A percentile compares a stretch with the other conserved stretches of the same genome.
phyloP scores from a whole-genome alignment of 2,113 vertebrate species.

The Isurus oxyrinchus region DNA sequence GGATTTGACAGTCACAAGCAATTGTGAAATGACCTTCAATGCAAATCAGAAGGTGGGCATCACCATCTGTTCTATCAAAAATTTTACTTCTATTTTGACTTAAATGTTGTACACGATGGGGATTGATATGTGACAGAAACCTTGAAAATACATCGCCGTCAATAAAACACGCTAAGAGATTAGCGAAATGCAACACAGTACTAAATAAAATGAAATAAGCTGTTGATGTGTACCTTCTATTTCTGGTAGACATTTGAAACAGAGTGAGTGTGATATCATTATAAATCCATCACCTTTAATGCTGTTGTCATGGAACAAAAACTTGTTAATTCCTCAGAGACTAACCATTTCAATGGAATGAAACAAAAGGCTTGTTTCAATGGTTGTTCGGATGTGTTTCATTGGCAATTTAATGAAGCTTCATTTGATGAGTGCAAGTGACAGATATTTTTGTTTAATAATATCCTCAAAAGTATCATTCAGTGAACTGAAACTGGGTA shows the following conservation, averaged over 20 bases:
- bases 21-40: not conserved
- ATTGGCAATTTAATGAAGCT: not conserved
- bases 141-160: not conserved
- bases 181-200: not conserved
- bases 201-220: slow-evolving; percentile 22
- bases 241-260: not conserved
- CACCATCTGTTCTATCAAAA: not conserved
- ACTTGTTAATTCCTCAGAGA: not conserved
- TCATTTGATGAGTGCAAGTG: not conserved
- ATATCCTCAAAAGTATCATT: not conserved
- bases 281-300: slow-evolving; percentile 27
- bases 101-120: not conserved
- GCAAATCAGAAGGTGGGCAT: not conserved
- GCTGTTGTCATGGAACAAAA: not conserved
- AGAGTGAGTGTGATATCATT: not conserved
- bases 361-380: not conserved
- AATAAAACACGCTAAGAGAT: not conserved
- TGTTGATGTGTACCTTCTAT: not conserved
- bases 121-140: not conserved
- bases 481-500: not conserved
- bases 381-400: not conserved
- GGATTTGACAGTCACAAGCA: not conserved
- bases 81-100: not conserved
- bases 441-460: not conserved
- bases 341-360: not conserved